A percentile compares a stretch with the other conserved stretches of the same genome.
phyloP scores from a whole-genome alignment of 2,113 vertebrate species.

The Paracanthobrama guichenoti region DNA sequence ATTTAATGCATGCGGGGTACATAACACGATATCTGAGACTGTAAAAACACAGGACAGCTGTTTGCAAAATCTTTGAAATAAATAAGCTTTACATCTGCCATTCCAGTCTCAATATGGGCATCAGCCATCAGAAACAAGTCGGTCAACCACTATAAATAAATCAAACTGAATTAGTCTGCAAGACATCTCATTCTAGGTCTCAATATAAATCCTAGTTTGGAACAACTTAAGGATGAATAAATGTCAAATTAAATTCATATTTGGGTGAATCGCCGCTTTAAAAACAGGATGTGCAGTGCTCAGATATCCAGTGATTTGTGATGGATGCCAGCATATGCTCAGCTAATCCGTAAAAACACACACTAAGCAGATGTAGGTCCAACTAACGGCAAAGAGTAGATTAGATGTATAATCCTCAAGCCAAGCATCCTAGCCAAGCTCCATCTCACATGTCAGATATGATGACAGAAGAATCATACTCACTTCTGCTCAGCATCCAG shows the following conservation, averaged over 20 bases:
- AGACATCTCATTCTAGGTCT: background rate
- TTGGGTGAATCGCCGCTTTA: background rate
- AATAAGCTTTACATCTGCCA: too few relatives aligned
- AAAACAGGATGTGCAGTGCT: background rate
- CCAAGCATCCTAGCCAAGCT: slow-evolving; percentile 10
- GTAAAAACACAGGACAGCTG: too few relatives aligned
- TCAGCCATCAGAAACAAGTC: too few relatives aligned
- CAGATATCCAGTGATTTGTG: background rate
- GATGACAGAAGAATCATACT: slow-evolving; percentile 63
- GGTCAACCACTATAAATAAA: too few relatives aligned
- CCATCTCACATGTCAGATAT: background rate
- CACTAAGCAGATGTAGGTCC: background rate
- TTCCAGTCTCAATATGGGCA: too few relatives aligned
- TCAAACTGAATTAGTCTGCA: background rate
- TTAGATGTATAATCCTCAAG: slow-evolving; percentile 35
- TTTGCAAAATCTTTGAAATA: too few relatives aligned
- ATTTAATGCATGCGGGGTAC: background rate
- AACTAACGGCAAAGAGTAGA: slow-evolving; percentile 15
- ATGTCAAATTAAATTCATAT: background rate
- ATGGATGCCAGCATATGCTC: background rate
- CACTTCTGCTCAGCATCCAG: slow-evolving; percentile 77
- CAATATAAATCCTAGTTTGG: background rate
- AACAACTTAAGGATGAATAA: background rate
- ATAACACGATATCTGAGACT: background rate
- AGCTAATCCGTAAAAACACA: background rate